Conservation (phyloP, 2,888 invertebrate species). For the Apamea epomidion region DNA sequence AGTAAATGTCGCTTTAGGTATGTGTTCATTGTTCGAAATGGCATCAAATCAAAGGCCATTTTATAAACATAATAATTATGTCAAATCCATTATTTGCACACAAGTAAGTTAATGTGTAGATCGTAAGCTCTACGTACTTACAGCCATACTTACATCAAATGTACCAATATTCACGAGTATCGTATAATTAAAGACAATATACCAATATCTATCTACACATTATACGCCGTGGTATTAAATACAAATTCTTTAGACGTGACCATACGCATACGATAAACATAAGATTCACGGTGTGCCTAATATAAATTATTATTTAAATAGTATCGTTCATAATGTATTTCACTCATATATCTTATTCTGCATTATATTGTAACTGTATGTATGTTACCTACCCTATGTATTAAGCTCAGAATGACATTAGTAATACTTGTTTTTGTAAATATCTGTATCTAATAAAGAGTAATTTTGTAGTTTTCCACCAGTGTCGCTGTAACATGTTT, state of each 20-base stretch:
- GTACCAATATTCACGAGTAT: conserved; percentile 46
- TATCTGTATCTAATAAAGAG: conserved; percentile 79
- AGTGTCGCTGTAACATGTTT: conserved; percentile 85
- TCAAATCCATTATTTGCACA: conserved; percentile 32
- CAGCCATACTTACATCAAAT: conserved; percentile 58
- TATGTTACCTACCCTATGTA: conserved; percentile 70
- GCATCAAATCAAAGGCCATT: conserved; percentile 36
- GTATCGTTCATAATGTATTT: conserved; percentile 55
- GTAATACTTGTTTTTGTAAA: conserved; percentile 76
- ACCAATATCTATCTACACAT: conserved; percentile 25
- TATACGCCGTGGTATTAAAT: conserved; percentile 50
- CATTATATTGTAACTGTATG: conserved; percentile 55
- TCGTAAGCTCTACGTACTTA: conserved; percentile 56
- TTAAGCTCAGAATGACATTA: conserved; percentile 67
- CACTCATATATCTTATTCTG: conserved; percentile 45
- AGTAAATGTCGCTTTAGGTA: conserved; percentile 34
- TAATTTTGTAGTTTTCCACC: conserved; percentile 88
- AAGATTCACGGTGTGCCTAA: conserved; percentile 70
- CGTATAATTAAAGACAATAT: conserved; percentile 43
- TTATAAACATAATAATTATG: conserved; percentile 21
- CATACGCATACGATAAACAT: conserved; percentile 57
- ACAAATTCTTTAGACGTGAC: conserved; percentile 62
- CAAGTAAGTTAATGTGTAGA: conserved; percentile 56
- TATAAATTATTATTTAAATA: conserved; percentile 60
- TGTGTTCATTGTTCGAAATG: conserved; percentile 50